Evolutionary conservation across 2,888 invertebrate species (phyloP).

Genomic region (Acanthosepion lycidas): DNA sequence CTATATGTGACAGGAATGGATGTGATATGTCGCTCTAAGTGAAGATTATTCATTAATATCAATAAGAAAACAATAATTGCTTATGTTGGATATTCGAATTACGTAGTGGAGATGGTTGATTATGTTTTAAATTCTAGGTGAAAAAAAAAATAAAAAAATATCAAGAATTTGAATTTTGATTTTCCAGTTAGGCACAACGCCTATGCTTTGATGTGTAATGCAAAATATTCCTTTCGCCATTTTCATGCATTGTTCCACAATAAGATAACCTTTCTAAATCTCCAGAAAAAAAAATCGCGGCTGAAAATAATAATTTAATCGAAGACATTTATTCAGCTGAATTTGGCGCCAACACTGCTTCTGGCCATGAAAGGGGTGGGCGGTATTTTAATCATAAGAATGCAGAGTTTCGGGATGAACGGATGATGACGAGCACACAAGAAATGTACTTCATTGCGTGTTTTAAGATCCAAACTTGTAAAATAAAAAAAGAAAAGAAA

Average conservation of each 20-base stretch:
- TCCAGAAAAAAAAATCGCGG: background rate
- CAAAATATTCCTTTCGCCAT: too few species aligned
- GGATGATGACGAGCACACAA: background rate
- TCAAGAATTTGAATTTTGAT: too few species aligned
- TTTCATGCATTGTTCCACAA: background rate
- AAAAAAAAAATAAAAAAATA: too few species aligned
- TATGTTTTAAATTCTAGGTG: too few species aligned
- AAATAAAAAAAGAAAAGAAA: background rate
- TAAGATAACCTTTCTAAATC: background rate
- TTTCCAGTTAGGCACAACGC: too few species aligned
- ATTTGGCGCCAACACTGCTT: background rate
- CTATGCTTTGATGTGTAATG: too few species aligned
- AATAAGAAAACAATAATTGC: too few species aligned
- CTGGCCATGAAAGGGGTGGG: background rate
- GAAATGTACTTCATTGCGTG: slow-evolving; percentile 3
- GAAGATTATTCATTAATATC: too few species aligned
- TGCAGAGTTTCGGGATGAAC: background rate
- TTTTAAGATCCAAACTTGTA: background rate
- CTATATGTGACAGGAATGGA: too few species aligned
- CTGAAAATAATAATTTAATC: background rate
- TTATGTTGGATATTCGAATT: too few species aligned
- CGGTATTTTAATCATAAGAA: background rate
- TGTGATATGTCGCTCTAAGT: too few species aligned
- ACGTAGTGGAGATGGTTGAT: too few species aligned
- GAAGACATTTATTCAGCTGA: background rate